A percentile compares a stretch with the other conserved stretches of the same genome.
phyloP scores from a whole-genome alignment of 2,113 vertebrate species.

The Progne subis region DNA sequence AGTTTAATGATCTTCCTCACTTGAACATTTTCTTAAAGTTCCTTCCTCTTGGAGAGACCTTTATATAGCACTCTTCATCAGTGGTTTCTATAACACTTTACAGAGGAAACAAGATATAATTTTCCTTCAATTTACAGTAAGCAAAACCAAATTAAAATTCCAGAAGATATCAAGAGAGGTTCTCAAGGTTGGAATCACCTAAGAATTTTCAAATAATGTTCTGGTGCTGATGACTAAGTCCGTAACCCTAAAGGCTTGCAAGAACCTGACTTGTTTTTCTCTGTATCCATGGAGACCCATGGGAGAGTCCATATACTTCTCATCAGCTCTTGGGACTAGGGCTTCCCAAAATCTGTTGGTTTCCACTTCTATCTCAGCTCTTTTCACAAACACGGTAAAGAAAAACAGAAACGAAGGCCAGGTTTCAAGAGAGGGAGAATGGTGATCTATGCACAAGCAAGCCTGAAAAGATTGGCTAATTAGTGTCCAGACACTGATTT shows the following conservation, averaged over 20 bases:
- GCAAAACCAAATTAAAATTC: neutral
- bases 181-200: neutral
- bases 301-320: neutral
- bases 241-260: neutral
- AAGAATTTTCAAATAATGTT: neutral
- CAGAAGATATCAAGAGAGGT: neutral
- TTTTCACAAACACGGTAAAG: neutral
- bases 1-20: neutral
- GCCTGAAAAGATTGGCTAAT: fast-evolving
- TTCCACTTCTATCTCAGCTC: neutral
- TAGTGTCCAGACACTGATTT: neutral
- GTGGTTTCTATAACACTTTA: neutral
- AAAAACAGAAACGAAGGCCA: neutral
- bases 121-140: neutral
- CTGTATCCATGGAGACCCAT: neutral
- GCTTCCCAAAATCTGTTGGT: neutral
- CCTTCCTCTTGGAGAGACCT: neutral
- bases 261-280: neutral
- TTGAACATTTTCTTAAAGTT: neutral
- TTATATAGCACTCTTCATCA: neutral
- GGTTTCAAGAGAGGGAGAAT: neutral
- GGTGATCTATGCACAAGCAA: fast-evolving
- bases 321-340: neutral
- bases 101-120: neutral
- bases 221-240: neutral